Conservation (phyloP, 2,113 vertebrate species). For the Copsychus sechellarum region DNA sequence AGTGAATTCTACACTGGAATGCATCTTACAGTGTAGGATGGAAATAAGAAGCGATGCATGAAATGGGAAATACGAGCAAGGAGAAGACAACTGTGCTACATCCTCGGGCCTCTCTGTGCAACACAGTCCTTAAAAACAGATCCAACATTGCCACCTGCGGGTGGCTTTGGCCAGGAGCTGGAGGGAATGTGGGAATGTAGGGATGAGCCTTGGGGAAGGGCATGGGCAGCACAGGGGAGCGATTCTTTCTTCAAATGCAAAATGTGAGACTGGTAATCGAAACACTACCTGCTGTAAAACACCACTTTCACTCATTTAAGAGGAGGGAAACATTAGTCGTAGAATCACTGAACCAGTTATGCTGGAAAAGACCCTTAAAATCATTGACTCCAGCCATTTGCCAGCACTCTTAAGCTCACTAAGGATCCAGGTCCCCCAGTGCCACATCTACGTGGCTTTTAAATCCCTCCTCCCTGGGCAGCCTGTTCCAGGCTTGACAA, state of each 20-base stretch:
- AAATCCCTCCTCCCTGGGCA: background rate
- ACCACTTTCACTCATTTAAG: rapidly evolving
- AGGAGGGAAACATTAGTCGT: rapidly evolving
- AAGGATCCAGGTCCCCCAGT: background rate
- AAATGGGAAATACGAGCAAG: rapidly evolving
- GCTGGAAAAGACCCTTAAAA: background rate
- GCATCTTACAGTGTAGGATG: rapidly evolving
- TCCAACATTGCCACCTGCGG: constrained; percentile 62
- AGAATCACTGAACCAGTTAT: rapidly evolving
- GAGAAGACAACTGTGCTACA: rapidly evolving
- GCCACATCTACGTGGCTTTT: background rate
- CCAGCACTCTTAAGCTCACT: background rate
- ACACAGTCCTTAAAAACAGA: background rate
- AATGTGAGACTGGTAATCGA: rapidly evolving
- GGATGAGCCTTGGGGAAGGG: rapidly evolving
- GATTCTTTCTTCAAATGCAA: rapidly evolving
- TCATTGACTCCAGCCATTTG: background rate
- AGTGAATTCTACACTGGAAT: background rate
- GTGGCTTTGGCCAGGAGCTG: background rate
- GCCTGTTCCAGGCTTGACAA: background rate
- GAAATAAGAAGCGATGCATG: background rate
- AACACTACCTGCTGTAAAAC: rapidly evolving
- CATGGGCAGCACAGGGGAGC: rapidly evolving
- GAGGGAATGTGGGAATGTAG: rapidly evolving
- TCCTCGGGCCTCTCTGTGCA: rapidly evolving